Base-by-base conservation (phyloP, 2,888 invertebrate species). In the Dendrolimus houi region DNA sequence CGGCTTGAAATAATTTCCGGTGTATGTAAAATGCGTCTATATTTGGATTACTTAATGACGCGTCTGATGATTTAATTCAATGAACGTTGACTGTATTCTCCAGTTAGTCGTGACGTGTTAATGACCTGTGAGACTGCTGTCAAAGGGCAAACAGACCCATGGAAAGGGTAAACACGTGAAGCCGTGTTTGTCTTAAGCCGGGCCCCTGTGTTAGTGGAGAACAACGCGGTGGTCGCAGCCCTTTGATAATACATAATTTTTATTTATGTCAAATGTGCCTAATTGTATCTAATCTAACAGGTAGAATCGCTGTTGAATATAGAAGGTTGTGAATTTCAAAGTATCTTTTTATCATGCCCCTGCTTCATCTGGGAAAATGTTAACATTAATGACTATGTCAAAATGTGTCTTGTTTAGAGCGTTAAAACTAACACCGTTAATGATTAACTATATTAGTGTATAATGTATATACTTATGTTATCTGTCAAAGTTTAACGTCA, bases 71-170 rank as follows among this genome's bases (percentile, higher is more conserved):
- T 79, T 81, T 78, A 77, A 82, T 79, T 70, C 69, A 70, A 74
- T 66, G 65, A 67, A 63, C 68, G 62, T 55, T 60, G 66, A 69
- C 72, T 70, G 66, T 74, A 73, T 78, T 70, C 71, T 74, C 70
- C 77, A 80, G 83, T 86, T 83, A 85, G 81, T 77, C 76, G 75
- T 80, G 83, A 85, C 74, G 80, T 84, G 87, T 80, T 88, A 90
- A 90, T 83, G 85, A 88, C 86, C 87, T 86, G 88, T 87, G 87
- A 86, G 85, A 86, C 78, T 85, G 88, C 87, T 87, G 88, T 87
- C 89, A 88, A 88, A 88, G 83, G 81, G 79, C 78, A 88, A 88
- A 88, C 86, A 88, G 66, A 70, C 63, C 65, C 69, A 61, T 73
- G 75, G 70, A 70, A 63, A 77, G 68, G 65, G 79, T 68, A 83